Base-by-base conservation (phyloP, 1,140 invertebrate genomes). In the Dolichoris vasculosae region DNA sequence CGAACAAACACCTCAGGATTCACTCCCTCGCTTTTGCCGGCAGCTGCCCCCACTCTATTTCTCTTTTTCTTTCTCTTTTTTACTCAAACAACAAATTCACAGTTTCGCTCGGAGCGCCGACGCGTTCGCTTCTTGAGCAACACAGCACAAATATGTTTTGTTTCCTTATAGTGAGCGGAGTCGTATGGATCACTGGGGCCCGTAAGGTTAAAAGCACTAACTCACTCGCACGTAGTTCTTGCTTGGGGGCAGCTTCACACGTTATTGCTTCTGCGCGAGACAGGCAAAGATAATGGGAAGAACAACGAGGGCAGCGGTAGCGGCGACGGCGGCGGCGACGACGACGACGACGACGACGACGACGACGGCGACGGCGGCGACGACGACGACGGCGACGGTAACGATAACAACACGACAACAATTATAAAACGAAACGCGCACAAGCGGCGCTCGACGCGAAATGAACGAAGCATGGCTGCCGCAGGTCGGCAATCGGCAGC, bases 1-100 rank as follows among this genome's bases (percentile, higher is more conserved):
- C 88, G 77, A 73, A 64, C 71, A 63, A 83, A 76, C 69, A 83
- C 69, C 51, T 63, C 71, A 38, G 89, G 87, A 84, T 90, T 88
- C 89, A 83, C 88, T 89, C 86, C 88, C 64, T 67, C 64, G 82
- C 90, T 89, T 84, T 87, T 89, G 90, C 88, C 88, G 90, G 88
- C 90, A 17, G 89, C 90, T 90, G 89, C 63, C 55, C 43, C 35
- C 26, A 23, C 48, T 26, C 69, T 38, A 2, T 35, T 23, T 67
- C 64, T 11, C 64, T 67, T 32, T 67, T 38, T 43, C 38, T 38
- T 17, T 40, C 17, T 73, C 35, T 40, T 11, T 73, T 8, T 73
- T 6, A 26, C 23, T 43, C 51, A 15, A 83, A 63, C 51, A 83
- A 92, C 76, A 59, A 78, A 59, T 92, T 91, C 91, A 92, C 88